Percentiles rank a stretch among this genome's conserved stretches.
Evolutionary conservation across 1,140 invertebrate species (phyloP).

Genomic region (Goniozus legneri): DNA sequence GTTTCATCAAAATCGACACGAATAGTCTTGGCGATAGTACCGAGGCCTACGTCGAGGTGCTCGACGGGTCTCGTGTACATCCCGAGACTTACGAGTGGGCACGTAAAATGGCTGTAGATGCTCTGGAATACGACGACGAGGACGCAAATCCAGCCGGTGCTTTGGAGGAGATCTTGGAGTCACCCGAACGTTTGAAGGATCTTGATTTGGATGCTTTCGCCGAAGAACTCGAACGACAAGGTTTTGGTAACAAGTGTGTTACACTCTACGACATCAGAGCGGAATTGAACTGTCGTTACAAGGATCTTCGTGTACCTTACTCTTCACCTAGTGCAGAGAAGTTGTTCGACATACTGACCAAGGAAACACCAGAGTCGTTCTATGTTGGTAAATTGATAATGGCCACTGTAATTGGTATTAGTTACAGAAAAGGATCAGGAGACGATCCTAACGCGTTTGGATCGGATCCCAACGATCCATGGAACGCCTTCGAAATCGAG

Average conservation of each 20-base stretch:
- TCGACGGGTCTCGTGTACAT: slow-evolving; percentile 97
- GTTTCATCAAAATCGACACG: slow-evolving; percentile 98
- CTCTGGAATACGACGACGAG: slow-evolving; percentile 96
- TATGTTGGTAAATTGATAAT: slow-evolving; percentile 86
- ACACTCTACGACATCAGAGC: slow-evolving; percentile 96
- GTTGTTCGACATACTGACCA: slow-evolving; percentile 92
- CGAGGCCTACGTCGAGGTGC: slow-evolving; percentile 91
- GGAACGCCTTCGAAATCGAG: slow-evolving; percentile 97
- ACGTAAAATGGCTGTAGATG: slow-evolving; percentile 99
- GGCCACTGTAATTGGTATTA: slow-evolving; percentile 72
- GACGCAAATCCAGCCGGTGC: slow-evolving; percentile 94
- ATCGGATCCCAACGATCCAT: slow-evolving; percentile 92
- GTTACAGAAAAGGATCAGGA: slow-evolving; percentile 83
- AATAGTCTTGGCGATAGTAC: slow-evolving; percentile 90
- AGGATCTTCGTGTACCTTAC: slow-evolving; percentile 84
- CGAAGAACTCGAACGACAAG: slow-evolving; percentile 92
- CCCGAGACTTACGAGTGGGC: slow-evolving; percentile 99
- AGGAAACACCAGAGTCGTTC: slow-evolving; percentile 94
- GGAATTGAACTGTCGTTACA: slow-evolving; percentile 93
- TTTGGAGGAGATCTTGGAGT: slow-evolving; percentile 94
- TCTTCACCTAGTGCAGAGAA: slow-evolving; percentile 78
- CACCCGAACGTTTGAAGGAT: slow-evolving; percentile 92
- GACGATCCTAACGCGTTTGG: slow-evolving; percentile 94
- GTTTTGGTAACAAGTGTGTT: slow-evolving; percentile 95
- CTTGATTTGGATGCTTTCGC: slow-evolving; percentile 98